Percentiles rank a stretch among this genome's conserved stretches.
phyloP scores from a whole-genome alignment of 2,888 invertebrate genomes.

The Xestobium rufovillosum region DNA sequence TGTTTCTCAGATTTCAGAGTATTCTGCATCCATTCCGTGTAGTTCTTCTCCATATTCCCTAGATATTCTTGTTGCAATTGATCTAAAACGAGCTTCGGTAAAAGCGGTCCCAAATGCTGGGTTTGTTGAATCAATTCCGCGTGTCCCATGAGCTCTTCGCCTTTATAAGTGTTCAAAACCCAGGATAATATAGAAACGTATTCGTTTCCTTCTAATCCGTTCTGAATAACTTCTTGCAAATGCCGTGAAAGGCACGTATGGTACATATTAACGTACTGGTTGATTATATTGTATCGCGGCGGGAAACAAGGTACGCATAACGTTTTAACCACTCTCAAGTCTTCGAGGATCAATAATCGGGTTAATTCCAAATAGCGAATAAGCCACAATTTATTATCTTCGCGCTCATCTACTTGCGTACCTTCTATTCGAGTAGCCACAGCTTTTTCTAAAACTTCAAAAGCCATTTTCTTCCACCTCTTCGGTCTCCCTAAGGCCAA shows the following conservation, averaged over 20 bases:
- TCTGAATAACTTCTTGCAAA: constrained; percentile 77
- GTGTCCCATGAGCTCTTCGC: constrained; percentile 81
- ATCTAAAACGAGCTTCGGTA: constrained; percentile 66
- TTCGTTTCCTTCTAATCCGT: constrained; percentile 91
- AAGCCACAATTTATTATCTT: constrained; percentile 91
- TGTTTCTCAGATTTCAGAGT: constrained; percentile 84
- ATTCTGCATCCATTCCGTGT: constrained; percentile 93
- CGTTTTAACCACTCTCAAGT: constrained; percentile 83
- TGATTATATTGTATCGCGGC: constrained; percentile 86
- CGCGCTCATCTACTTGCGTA: constrained; percentile 86
- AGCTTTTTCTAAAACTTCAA: constrained; percentile 71
- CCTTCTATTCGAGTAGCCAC: constrained; percentile 86
- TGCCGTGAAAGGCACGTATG: constrained; percentile 78
- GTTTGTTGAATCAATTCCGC: constrained; percentile 56
- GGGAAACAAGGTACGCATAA: constrained; percentile 92
- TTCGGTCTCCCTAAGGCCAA: constrained; percentile 93
- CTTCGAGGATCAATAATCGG: constrained; percentile 80
- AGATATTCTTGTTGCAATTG: constrained; percentile 78
- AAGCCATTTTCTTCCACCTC: constrained; percentile 78
- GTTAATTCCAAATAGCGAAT: constrained; percentile 85
- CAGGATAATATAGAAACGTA: constrained; percentile 90
- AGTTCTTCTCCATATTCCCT: constrained; percentile 82
- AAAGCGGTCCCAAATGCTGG: constrained; percentile 64
- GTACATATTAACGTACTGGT: constrained; percentile 88
- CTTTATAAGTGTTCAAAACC: constrained; percentile 86